A percentile compares a stretch with the other conserved stretches of the same genome.
These are phyloP conservation scores for Aphidius colemani DNA, from an alignment of 2,888 invertebrate genomes.

Conservation along the genomic window DNA sequence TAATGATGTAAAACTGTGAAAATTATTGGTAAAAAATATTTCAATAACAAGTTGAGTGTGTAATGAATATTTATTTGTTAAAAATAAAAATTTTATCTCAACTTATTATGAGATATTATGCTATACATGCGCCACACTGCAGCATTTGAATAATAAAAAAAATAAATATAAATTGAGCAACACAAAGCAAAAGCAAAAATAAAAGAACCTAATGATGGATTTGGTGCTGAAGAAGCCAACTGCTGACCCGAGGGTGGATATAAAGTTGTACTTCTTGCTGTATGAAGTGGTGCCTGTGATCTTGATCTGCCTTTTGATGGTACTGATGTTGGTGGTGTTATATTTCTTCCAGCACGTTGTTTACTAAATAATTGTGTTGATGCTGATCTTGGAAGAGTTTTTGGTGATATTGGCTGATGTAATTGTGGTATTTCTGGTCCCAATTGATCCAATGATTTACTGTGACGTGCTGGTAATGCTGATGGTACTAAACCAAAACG, in stretches of 20 bases:
- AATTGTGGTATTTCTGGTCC: constrained; percentile 61
- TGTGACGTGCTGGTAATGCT: constrained; percentile 74
- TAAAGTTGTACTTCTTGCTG: constrained; percentile 41
- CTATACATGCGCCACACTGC: background rate
- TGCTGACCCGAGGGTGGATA: constrained; percentile 49
- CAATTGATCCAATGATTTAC: constrained; percentile 81
- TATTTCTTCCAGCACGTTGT: constrained; percentile 39
- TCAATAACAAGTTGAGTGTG: background rate
- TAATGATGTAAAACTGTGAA: too few species aligned
- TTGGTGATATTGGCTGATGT: constrained; percentile 51
- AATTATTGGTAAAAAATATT: too few species aligned
- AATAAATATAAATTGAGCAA: constrained; percentile 2
- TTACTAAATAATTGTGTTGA: constrained; percentile 61
- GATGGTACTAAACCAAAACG: constrained; percentile 68
- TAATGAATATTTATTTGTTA: too few species aligned
- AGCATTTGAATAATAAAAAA: background rate
- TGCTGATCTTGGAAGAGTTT: constrained; percentile 56
- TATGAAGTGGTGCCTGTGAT: constrained; percentile 43
- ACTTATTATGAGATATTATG: background rate
- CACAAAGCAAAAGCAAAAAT: background rate
- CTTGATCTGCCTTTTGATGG: constrained; percentile 50
- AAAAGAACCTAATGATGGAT: constrained; percentile 49
- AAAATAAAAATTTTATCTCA: background rate
- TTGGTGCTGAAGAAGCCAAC: constrained; percentile 58
- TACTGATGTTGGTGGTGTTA: constrained; percentile 50